These are phyloP conservation scores for Microchrysa polita DNA, from an alignment of 2,888 invertebrate genomes.

Conservation along the genomic window DNA sequence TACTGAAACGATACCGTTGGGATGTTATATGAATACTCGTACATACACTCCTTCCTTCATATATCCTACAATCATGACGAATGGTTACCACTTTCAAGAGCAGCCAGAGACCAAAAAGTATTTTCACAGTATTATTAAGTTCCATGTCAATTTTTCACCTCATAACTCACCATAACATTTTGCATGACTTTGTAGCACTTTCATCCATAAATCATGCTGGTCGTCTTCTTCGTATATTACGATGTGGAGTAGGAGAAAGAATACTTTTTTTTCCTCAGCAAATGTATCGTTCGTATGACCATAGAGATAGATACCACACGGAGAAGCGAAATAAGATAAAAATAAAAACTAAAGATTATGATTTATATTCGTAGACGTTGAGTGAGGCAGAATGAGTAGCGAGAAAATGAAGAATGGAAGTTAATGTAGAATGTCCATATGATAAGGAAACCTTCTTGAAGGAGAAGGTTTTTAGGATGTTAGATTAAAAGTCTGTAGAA, in stretches of 20 bases:
- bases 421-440: not conserved
- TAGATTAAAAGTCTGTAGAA: no score
- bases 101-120: not conserved
- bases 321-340: not conserved
- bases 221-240: not conserved
- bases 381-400: not conserved
- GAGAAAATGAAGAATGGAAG: not conserved
- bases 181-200: constrained; percentile 23
- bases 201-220: constrained; percentile 12
- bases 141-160: constrained; percentile 34
- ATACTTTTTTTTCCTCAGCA: not conserved
- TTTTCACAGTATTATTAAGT: constrained; percentile 24
- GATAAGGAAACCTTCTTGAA: no score
- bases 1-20: no score
- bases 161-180: constrained; percentile 28
- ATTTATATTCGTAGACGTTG: constrained; percentile 9
- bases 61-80: constrained; percentile 25
- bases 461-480: no score
- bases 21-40: not conserved
- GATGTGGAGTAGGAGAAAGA: not conserved
- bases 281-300: not conserved
- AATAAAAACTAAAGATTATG: constrained; percentile 24
- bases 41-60: no score
- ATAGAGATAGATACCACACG: not conserved
- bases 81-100: constrained; percentile 20